Evolutionary conservation across 1,140 invertebrate species (phyloP).

Genomic region (Liolophura sinensis): DNA sequence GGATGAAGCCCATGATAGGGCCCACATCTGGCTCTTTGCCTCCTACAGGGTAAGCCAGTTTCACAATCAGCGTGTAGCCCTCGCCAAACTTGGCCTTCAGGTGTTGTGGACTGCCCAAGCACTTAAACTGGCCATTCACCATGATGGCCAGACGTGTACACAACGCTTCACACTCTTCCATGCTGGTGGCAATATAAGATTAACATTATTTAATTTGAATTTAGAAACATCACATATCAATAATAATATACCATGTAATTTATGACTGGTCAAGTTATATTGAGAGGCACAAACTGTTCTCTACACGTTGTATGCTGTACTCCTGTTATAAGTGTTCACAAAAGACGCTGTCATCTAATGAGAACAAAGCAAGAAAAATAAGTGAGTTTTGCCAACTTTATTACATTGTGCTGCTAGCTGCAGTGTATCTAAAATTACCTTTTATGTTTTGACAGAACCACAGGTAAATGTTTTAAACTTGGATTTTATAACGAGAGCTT

Average conservation of each 20-base stretch:
- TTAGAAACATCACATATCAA: slow-evolving; percentile 12
- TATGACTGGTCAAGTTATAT: not conserved
- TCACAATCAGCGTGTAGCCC: slow-evolving; percentile 57
- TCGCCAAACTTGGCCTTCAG: slow-evolving; percentile 59
- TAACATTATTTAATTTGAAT: slow-evolving; percentile 16
- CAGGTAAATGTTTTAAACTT: no score
- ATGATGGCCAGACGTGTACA: slow-evolving; percentile 62
- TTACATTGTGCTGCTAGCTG: no score
- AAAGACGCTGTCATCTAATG: not conserved
- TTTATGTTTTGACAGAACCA: no score
- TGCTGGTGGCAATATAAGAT: slow-evolving; percentile 37
- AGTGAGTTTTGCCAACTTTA: no score
- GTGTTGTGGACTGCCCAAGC: slow-evolving; percentile 60
- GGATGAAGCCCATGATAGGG: slow-evolving; percentile 40
- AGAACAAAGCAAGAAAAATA: no score
- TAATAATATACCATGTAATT: not conserved
- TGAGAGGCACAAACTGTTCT: slow-evolving; percentile 31
- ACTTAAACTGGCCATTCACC: slow-evolving; percentile 60
- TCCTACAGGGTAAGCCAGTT: slow-evolving; percentile 31
- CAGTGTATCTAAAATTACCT: no score
- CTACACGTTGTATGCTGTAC: slow-evolving; percentile 29
- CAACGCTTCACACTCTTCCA: slow-evolving; percentile 64
- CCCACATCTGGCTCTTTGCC: slow-evolving; percentile 23
- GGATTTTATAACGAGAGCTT: no score
- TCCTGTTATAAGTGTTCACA: not conserved